Percentiles rank a stretch among this genome's conserved stretches.
These are phyloP conservation scores for Galerucella nymphaeae DNA, from an alignment of 2,888 invertebrate genomes.

Conservation along the genomic window DNA sequence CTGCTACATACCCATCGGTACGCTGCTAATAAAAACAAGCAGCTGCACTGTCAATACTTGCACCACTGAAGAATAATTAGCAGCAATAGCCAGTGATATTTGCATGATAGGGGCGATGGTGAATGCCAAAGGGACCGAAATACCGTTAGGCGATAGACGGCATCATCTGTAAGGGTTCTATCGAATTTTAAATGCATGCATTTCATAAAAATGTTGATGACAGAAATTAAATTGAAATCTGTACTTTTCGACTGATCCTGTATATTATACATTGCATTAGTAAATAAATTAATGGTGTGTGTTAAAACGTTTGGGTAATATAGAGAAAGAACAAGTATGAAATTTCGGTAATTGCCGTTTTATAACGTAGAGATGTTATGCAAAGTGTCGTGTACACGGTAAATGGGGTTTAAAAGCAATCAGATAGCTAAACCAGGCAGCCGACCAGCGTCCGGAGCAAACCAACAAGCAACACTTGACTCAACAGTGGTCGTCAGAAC, in stretches of 20 bases:
- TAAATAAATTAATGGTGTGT: neutral
- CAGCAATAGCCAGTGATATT: constrained; percentile 57
- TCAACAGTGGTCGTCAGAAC: constrained; percentile 40
- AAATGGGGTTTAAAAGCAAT: constrained; percentile 38
- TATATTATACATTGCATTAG: neutral
- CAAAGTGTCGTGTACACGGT: constrained; percentile 22
- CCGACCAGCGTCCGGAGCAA: constrained; percentile 35
- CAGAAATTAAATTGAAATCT: too few relatives aligned
- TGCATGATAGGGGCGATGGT: constrained; percentile 52
- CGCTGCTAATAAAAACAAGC: constrained; percentile 63
- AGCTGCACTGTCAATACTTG: constrained; percentile 63
- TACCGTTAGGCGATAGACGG: neutral
- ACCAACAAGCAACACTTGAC: constrained; percentile 43
- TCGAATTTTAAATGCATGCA: neutral
- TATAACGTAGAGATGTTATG: constrained; percentile 13
- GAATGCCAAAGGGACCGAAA: constrained; percentile 10
- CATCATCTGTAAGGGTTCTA: neutral
- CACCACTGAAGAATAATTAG: constrained; percentile 62
- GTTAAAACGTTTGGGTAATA: neutral
- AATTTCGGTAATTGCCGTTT: neutral
- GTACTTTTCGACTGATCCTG: neutral
- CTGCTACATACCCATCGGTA: constrained; percentile 61
- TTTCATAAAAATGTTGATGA: neutral
- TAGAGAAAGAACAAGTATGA: neutral
- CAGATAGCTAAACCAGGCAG: constrained; percentile 14